Percentiles rank a stretch among this genome's conserved stretches.
These are phyloP conservation scores for Dasypolia templi DNA, from an alignment of 2,888 invertebrate genomes.

Conservation along the genomic window DNA sequence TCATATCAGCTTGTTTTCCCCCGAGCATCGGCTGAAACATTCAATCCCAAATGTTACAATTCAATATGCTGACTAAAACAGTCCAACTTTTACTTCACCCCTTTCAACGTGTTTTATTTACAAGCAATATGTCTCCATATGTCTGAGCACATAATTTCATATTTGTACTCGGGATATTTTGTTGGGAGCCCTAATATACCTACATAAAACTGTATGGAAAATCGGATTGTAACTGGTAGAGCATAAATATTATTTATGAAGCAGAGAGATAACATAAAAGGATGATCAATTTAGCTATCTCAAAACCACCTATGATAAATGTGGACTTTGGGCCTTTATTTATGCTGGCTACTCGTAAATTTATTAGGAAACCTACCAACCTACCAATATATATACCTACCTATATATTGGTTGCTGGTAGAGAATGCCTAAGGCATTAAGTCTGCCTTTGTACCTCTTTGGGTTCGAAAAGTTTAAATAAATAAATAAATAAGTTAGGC, in stretches of 20 bases:
- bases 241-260: constrained; percentile 45
- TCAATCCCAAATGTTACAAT: constrained; percentile 84
- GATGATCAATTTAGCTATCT: constrained; percentile 45
- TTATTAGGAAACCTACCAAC: constrained; percentile 11
- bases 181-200: constrained; percentile 24
- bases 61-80: constrained; percentile 86
- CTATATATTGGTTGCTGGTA: too few relatives aligned
- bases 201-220: neutral
- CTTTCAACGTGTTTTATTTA: constrained; percentile 77
- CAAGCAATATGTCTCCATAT: constrained; percentile 74
- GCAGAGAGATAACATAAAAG: constrained; percentile 30
- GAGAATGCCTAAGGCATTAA: too few relatives aligned
- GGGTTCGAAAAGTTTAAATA: too few relatives aligned
- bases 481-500: too few relatives aligned
- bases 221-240: constrained; percentile 11
- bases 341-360: constrained; percentile 23
- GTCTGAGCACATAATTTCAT: constrained; percentile 61
- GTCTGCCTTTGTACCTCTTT: too few relatives aligned
- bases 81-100: constrained; percentile 78
- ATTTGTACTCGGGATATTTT: constrained; percentile 53
- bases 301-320: constrained; percentile 37
- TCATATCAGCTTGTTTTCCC: constrained; percentile 75
- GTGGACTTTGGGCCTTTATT: constrained; percentile 12
- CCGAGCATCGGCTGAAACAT: constrained; percentile 78
- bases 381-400: too few relatives aligned